These are phyloP conservation scores for Plestiodon gilberti DNA, from an alignment of 2,113 vertebrate species.

Conservation along the genomic window DNA sequence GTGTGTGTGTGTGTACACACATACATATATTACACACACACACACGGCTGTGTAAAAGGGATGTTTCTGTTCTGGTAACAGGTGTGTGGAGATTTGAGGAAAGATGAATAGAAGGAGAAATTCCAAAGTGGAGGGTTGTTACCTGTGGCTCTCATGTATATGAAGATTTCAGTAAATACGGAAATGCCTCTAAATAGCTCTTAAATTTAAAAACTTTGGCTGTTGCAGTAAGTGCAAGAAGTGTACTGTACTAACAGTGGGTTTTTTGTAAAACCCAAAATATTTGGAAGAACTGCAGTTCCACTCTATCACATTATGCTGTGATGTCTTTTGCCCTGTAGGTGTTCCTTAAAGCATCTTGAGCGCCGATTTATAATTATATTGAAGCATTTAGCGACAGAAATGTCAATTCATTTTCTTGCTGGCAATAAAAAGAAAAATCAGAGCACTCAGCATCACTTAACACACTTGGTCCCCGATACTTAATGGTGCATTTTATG, in stretches of 20 bases:
- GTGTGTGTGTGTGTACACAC: no score
- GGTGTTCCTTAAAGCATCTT: background rate
- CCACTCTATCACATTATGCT: conserved; percentile 15
- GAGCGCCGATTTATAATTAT: conserved; percentile 39
- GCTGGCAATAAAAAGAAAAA: conserved; percentile 30
- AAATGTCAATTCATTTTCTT: conserved; percentile 58
- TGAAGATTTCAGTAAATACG: background rate
- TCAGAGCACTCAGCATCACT: conserved; percentile 4
- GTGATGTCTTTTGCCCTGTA: background rate
- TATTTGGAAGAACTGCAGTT: background rate
- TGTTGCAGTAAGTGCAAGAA: background rate
- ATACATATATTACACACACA: no score
- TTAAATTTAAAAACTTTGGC: background rate
- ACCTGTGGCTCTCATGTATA: background rate
- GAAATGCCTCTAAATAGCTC: no score
- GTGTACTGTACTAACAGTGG: background rate
- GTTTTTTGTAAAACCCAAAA: background rate
- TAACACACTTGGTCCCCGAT: conserved; percentile 12
- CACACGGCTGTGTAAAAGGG: no score
- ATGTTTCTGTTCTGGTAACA: no score
- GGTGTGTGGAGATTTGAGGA: no score
- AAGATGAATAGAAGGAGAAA: no score
- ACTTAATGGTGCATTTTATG: conserved; percentile 59
- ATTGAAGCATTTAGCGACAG: conserved; percentile 47
- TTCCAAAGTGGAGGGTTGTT: no score